phyloP scores from a whole-genome alignment of 2,888 invertebrate genomes.

The Halocaridina rubra region DNA sequence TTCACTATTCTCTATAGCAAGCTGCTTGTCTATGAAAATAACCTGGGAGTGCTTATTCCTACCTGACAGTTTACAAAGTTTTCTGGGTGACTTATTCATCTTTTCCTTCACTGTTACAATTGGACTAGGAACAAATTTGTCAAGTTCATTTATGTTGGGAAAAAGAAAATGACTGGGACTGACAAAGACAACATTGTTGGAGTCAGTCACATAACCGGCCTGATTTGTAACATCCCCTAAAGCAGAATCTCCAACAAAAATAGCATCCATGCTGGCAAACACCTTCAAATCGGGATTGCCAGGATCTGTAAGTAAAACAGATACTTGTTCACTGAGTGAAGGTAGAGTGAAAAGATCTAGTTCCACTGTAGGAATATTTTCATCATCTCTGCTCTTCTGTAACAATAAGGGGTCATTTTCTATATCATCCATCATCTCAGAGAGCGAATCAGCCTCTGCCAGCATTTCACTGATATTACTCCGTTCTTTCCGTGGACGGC shows the following conservation, averaged over 20 bases:
- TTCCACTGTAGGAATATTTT: slow-evolving; percentile 60
- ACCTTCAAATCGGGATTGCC: slow-evolving; percentile 61
- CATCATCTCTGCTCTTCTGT: slow-evolving; percentile 29
- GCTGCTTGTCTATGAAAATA: not conserved
- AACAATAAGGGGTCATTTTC: slow-evolving; percentile 34
- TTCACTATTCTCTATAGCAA: not conserved
- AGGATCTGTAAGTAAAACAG: slow-evolving; percentile 60
- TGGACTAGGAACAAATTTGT: slow-evolving; percentile 48
- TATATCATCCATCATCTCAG: slow-evolving; percentile 24
- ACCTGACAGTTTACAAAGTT: not conserved
- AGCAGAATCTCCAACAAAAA: slow-evolving; percentile 61
- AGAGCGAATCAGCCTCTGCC: slow-evolving; percentile 6
- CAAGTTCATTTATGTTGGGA: slow-evolving; percentile 53
- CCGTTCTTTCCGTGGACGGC: slow-evolving; percentile 22
- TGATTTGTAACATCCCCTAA: slow-evolving; percentile 58
- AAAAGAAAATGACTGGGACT: slow-evolving; percentile 59
- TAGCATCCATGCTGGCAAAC: slow-evolving; percentile 59
- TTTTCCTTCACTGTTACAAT: slow-evolving; percentile 49
- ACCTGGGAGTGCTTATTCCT: not conserved
- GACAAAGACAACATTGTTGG: slow-evolving; percentile 61
- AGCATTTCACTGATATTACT: not conserved
- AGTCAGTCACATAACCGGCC: slow-evolving; percentile 59
- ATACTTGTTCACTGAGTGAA: slow-evolving; percentile 50
- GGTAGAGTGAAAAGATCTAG: slow-evolving; percentile 58
- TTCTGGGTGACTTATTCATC: not conserved